Base-by-base conservation (phyloP, 2,888 invertebrate genomes). In the Leptothorax acervorum region DNA sequence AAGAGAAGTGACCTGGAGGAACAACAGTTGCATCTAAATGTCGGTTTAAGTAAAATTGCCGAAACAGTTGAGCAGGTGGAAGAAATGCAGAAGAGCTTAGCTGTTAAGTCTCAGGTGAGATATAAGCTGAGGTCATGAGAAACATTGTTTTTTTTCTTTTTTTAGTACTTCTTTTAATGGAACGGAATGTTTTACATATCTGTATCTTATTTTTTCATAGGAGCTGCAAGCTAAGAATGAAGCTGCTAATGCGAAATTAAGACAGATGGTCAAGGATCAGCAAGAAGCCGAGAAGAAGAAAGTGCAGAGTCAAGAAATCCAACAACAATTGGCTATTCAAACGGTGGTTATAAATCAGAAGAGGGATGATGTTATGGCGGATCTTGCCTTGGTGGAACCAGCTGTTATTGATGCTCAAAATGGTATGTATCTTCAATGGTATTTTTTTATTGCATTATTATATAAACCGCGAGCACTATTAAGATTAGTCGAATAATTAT, bases 31-130 rank as follows among this genome's bases (percentile, higher is more conserved):
- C 99, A 99, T 95, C 96, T 99, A 93, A 99, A 99, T 95, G 99
- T 99, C 66, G 99, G 99, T 94, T 96, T 99, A 83, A 98, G 98
- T 93, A 99, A 99, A 96, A 99, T 99, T 91, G 98, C 99, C 0
- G 99, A 99, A 95, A 99, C 99, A 9, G 99, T 99, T 18, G 99
- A 99, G 93, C 99, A 99, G 95, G 99, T 99, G 18, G 99, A 99
- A 94, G 99, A 99, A 94, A 98, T 99, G 97, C 99, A 99, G 95
- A 99, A 99, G 95, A 99, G 99, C 84, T 96, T 99, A 84, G 99
- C 99, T 66, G 98, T 99, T 70, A 99, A 99, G 95, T 98, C 99
- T 82, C 97, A 97, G 95, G 97, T 97, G 92, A 86, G 91, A 83
- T 15, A 35, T 8, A 51, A 31, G 5, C 3, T 68, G 15, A 76